phyloP scores from a whole-genome alignment of 2,797 vertebrate species.

The Lepilemur ruficaudatus region DNA sequence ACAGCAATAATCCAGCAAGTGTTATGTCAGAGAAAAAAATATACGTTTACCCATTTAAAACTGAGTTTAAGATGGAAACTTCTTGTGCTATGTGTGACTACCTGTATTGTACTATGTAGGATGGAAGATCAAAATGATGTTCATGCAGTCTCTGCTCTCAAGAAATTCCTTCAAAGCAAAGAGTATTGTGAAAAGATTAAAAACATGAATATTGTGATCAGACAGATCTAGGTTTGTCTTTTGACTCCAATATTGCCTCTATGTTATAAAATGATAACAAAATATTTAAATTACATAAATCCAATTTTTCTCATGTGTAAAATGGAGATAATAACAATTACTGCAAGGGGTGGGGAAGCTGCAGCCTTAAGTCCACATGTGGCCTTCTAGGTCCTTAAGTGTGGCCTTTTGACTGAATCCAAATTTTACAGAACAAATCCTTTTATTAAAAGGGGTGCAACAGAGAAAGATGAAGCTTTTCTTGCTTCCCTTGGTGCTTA shows the following conservation, averaged over 20 bases:
- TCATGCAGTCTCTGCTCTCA: not conserved
- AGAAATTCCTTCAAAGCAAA: not conserved
- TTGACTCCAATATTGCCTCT: not conserved
- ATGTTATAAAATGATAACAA: not conserved
- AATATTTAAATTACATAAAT: not conserved
- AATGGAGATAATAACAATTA: not conserved
- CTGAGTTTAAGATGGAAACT: not conserved
- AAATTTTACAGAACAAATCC: no score
- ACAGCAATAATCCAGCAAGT: not conserved
- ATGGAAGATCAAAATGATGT: not conserved
- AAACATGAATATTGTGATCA: not conserved
- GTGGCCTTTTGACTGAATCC: no score
- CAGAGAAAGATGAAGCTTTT: no score
- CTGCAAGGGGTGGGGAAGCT: no score
- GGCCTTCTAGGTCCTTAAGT: no score
- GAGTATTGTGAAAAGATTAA: not conserved
- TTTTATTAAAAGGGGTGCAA: no score
- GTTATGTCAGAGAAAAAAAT: not conserved
- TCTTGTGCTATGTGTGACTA: not conserved
- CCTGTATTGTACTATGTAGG: accelerated
- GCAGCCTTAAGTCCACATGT: no score
- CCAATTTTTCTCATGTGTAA: not conserved
- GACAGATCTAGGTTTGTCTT: not conserved
- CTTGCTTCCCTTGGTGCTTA: no score
- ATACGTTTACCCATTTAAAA: not conserved